These are phyloP conservation scores for Sclerodermus sp. DNA, from an alignment of 2,888 invertebrate species.

Conservation along the genomic window DNA sequence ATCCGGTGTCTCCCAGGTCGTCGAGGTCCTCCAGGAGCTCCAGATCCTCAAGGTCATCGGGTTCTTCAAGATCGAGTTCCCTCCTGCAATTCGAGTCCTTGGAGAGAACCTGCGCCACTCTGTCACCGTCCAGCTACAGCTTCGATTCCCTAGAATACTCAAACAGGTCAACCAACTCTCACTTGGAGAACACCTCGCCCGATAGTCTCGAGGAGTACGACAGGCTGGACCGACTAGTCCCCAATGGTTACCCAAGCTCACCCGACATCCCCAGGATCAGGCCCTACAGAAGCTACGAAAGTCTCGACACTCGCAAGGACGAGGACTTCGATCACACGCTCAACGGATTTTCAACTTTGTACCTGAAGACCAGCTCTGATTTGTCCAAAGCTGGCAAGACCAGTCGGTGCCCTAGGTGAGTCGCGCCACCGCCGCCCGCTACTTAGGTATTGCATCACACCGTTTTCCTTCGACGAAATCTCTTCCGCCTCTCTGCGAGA, in stretches of 20 bases:
- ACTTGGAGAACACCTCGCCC: constrained; percentile 56
- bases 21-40: constrained; percentile 63
- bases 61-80: constrained; percentile 75
- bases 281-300: constrained; percentile 61
- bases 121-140: constrained; percentile 59
- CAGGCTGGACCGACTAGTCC: constrained; percentile 42
- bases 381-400: constrained; percentile 30
- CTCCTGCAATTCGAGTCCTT: constrained; percentile 83
- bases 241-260: constrained; percentile 36
- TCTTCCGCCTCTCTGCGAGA: too few relatives aligned
- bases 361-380: constrained; percentile 44
- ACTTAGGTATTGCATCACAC: too few relatives aligned
- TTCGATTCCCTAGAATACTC: constrained; percentile 61
- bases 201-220: constrained; percentile 60
- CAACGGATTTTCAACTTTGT: constrained; percentile 45
- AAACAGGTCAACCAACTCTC: constrained; percentile 44
- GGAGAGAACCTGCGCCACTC: constrained; percentile 68
- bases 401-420: constrained; percentile 27
- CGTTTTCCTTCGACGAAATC: too few relatives aligned
- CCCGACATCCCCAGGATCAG: constrained; percentile 44
- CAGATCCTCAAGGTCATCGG: constrained; percentile 63
- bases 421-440: too few relatives aligned
- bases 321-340: constrained; percentile 23
- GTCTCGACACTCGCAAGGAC: constrained; percentile 52
- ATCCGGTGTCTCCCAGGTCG: constrained; percentile 50